phyloP scores from a whole-genome alignment of 2,888 invertebrate species.

The Aspidiotus rigidus region DNA sequence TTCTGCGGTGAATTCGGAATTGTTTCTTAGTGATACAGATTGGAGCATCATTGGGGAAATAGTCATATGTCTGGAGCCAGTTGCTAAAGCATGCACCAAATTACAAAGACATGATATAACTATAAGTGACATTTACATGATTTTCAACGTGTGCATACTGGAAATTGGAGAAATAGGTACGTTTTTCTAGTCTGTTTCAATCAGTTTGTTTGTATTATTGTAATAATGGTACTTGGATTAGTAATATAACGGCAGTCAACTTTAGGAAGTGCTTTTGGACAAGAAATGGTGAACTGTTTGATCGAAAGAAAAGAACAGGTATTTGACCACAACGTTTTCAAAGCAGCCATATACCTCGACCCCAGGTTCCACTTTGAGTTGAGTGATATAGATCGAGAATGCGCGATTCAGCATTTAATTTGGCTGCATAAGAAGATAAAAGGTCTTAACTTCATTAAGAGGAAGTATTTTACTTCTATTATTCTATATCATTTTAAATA shows the following conservation, averaged over 20 bases:
- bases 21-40: not conserved
- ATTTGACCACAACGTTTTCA: not conserved
- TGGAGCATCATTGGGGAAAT: too few species aligned
- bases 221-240: not conserved
- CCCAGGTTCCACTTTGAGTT: not conserved
- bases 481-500: too few species aligned
- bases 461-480: not conserved
- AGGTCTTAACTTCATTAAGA: not conserved
- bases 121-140: not conserved
- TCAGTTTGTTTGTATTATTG: not conserved
- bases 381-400: not conserved
- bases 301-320: not conserved
- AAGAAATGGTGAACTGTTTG: not conserved
- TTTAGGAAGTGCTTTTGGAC: conserved; percentile 1
- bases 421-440: not conserved
- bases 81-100: too few species aligned
- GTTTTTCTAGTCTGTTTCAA: not conserved
- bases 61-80: too few species aligned
- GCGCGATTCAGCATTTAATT: not conserved
- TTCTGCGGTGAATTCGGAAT: not conserved
- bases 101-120: not conserved
- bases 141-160: not conserved
- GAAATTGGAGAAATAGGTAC: not conserved
- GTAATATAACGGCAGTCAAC: not conserved
- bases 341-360: not conserved